Conservation (phyloP, 2,797 vertebrate genomes). For the Danio aesculapii region DNA sequence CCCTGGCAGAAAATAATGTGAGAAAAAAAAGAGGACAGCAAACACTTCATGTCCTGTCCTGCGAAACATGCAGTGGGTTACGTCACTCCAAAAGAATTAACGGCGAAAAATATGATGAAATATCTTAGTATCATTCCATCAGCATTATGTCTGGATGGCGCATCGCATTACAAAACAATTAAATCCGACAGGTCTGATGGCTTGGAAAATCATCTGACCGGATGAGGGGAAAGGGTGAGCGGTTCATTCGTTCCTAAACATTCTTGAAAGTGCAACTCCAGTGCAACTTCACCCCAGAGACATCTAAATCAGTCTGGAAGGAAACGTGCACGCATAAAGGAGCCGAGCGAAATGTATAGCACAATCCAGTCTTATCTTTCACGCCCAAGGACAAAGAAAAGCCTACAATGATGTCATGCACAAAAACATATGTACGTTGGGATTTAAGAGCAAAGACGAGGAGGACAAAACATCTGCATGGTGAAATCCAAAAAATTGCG, state of each 20-base stretch:
- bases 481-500: background rate
- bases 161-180: slow-evolving; percentile 28
- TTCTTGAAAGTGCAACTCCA: slow-evolving; percentile 45
- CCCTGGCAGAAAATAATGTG: slow-evolving; percentile 12
- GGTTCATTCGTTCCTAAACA: slow-evolving; percentile 39
- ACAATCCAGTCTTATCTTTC: slow-evolving; percentile 47
- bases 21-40: background rate
- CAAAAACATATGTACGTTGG: background rate
- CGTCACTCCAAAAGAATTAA: background rate
- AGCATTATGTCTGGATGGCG: slow-evolving; percentile 15
- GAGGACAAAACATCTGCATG: background rate
- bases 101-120: background rate
- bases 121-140: slow-evolving; percentile 9
- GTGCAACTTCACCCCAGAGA: slow-evolving; percentile 50
- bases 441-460: slow-evolving; percentile 1
- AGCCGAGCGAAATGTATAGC: slow-evolving; percentile 39
- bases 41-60: slow-evolving; percentile 18
- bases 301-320: slow-evolving; percentile 46
- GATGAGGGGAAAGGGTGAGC: slow-evolving; percentile 23
- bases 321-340: slow-evolving; percentile 46
- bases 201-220: slow-evolving; percentile 23
- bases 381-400: slow-evolving; percentile 12
- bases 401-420: slow-evolving; percentile 11
- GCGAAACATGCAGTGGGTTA: slow-evolving; percentile 2
- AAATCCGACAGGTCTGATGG: background rate